Conservation (phyloP, 92 coral and sea anemone species). For the Epizoanthus illoricatus region DNA sequence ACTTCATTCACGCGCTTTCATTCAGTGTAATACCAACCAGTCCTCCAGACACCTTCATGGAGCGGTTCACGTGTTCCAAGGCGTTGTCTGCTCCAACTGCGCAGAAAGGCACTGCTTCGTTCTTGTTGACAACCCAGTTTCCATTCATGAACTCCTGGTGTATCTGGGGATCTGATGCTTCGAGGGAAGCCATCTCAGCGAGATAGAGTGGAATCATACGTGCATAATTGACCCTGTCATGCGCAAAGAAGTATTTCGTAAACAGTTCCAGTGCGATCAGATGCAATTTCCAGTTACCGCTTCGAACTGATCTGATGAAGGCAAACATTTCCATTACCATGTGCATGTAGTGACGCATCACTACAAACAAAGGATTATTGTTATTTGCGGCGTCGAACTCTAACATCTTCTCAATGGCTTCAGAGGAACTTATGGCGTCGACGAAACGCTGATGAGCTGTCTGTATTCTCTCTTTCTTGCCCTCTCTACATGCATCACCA, state of each 20-base stretch:
- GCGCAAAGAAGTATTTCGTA: slow-evolving; percentile 57
- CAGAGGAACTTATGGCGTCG: background rate
- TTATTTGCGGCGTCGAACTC: slow-evolving; percentile 24
- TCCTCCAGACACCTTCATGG: slow-evolving; percentile 11
- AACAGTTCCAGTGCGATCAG: slow-evolving; percentile 40
- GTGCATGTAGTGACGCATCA: slow-evolving; percentile 16
- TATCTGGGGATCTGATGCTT: slow-evolving; percentile 51
- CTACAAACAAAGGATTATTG: slow-evolving; percentile 13
- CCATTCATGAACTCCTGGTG: slow-evolving; percentile 47
- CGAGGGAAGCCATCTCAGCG: slow-evolving; percentile 51
- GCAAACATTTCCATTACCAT: slow-evolving; percentile 39
- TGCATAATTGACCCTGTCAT: slow-evolving; percentile 39
- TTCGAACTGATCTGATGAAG: slow-evolving; percentile 37
- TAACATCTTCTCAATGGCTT: slow-evolving; percentile 15
- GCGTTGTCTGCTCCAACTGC: slow-evolving; percentile 47
- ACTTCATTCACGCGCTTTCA: background rate
- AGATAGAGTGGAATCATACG: slow-evolving; percentile 60
- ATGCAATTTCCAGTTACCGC: slow-evolving; percentile 33
- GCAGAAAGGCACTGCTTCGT: slow-evolving; percentile 51
- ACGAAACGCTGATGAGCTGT: slow-evolving; percentile 10
- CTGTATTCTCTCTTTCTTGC: slow-evolving; percentile 16
- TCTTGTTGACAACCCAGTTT: slow-evolving; percentile 66
- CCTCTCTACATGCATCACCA: slow-evolving; percentile 22
- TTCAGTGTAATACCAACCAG: slow-evolving; percentile 1
- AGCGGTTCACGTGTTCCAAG: slow-evolving; percentile 10